Conservation (phyloP, 1,140 invertebrate genomes). For the Drosophila insularis region DNA sequence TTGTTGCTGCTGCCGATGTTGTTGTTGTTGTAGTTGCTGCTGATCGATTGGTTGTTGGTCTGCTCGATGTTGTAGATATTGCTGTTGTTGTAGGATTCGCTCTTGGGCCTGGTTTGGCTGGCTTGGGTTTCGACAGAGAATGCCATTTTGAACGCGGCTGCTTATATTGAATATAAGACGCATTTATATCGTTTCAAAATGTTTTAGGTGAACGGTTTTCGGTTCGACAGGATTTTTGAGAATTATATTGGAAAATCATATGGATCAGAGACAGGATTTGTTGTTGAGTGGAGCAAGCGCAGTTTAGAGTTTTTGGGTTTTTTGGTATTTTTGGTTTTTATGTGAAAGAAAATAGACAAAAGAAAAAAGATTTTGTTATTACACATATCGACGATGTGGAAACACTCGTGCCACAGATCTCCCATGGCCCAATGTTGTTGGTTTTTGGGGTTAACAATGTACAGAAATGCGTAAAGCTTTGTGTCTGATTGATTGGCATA, state of each 20-base stretch:
- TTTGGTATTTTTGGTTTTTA: constrained; percentile 59
- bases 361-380: constrained; percentile 78
- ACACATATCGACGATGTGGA: constrained; percentile 69
- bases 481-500: constrained; percentile 4
- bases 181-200: constrained; percentile 32
- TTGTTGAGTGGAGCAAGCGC: constrained; percentile 75
- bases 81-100: constrained; percentile 59
- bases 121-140: constrained; percentile 71
- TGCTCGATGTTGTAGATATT: constrained; percentile 43
- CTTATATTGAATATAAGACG: constrained; percentile 29
- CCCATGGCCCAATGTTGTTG: constrained; percentile 26
- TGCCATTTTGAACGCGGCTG: constrained; percentile 82
- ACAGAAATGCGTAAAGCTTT: constrained; percentile 42
- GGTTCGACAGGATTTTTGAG: constrained; percentile 19
- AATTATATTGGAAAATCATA: not conserved
- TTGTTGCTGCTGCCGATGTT: constrained; percentile 29
- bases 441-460: constrained; percentile 54
- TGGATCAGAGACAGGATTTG: constrained; percentile 46
- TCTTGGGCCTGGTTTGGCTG: constrained; percentile 75
- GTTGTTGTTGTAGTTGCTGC: constrained; percentile 32
- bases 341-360: constrained; percentile 77
- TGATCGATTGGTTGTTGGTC: constrained; percentile 26
- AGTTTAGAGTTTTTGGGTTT: constrained; percentile 70
- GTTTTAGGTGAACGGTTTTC: constrained; percentile 45
- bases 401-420: constrained; percentile 34